phyloP scores from a whole-genome alignment of 2,113 vertebrate species.

The Phainopepla nitens region DNA sequence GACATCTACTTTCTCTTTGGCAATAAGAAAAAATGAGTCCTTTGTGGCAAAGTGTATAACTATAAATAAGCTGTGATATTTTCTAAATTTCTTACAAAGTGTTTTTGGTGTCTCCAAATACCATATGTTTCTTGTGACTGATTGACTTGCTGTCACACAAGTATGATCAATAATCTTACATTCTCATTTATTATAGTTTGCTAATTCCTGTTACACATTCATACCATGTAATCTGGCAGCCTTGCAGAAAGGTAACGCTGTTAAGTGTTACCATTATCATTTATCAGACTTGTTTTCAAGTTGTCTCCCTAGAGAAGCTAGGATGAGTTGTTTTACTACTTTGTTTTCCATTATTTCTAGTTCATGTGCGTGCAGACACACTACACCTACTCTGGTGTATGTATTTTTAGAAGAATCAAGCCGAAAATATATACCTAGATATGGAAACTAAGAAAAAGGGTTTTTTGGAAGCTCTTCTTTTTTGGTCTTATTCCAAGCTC shows the following conservation, averaged over 20 bases:
- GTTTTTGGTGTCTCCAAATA: not conserved
- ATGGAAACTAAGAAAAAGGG: not conserved
- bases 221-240: not conserved
- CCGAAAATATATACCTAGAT: not conserved
- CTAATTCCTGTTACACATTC: not conserved
- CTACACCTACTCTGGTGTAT: fast-evolving
- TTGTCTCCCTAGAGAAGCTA: not conserved
- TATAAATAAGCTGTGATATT: not conserved
- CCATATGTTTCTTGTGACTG: not conserved
- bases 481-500: not conserved
- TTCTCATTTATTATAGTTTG: not conserved
- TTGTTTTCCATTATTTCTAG: not conserved
- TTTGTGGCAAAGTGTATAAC: not conserved
- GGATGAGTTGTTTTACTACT: not conserved
- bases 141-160: not conserved
- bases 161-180: not conserved
- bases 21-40: not conserved
- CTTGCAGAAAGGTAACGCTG: not conserved
- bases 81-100: not conserved
- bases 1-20: not conserved
- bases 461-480: not conserved
- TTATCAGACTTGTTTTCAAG: not conserved
- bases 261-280: not conserved
- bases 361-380: not conserved
- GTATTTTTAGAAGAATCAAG: not conserved